A percentile compares a stretch with the other conserved stretches of the same genome.
Evolutionary conservation across 1,140 invertebrate genomes (phyloP).

Genomic region (Penaeus japonicus): DNA sequence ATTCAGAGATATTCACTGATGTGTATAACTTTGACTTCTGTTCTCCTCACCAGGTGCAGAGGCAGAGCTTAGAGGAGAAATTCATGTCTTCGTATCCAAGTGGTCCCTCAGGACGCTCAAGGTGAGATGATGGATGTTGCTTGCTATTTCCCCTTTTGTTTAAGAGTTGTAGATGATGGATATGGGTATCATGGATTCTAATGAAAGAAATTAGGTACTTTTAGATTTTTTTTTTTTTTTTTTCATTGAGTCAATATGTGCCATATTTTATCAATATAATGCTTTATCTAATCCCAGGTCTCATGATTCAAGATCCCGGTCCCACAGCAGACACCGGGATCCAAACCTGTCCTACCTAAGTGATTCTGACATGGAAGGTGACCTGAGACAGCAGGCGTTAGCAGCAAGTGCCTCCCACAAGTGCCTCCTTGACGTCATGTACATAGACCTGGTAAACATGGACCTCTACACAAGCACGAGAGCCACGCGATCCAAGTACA

Average conservation of each 20-base stretch:
- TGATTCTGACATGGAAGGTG: slow-evolving; percentile 14
- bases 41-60: neutral
- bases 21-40: neutral
- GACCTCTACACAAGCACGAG: slow-evolving; percentile 78
- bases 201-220: too few species aligned
- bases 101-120: neutral
- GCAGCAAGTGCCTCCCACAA: neutral
- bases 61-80: slow-evolving; percentile 19
- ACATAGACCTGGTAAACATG: slow-evolving; percentile 80
- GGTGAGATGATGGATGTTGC: neutral
- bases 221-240: too few species aligned
- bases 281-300: too few species aligned
- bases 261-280: too few species aligned
- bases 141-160: neutral
- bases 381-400: neutral
- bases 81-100: neutral
- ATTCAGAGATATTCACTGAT: neutral
- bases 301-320: neutral
- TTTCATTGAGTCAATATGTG: too few species aligned
- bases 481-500: neutral
- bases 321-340: slow-evolving; percentile 24
- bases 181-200: too few species aligned
- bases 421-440: slow-evolving; percentile 79
- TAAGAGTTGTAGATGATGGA: neutral
- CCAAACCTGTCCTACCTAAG: neutral